These are phyloP conservation scores for Atherix ibis DNA, from an alignment of 2,888 invertebrate genomes.

Conservation along the genomic window DNA sequence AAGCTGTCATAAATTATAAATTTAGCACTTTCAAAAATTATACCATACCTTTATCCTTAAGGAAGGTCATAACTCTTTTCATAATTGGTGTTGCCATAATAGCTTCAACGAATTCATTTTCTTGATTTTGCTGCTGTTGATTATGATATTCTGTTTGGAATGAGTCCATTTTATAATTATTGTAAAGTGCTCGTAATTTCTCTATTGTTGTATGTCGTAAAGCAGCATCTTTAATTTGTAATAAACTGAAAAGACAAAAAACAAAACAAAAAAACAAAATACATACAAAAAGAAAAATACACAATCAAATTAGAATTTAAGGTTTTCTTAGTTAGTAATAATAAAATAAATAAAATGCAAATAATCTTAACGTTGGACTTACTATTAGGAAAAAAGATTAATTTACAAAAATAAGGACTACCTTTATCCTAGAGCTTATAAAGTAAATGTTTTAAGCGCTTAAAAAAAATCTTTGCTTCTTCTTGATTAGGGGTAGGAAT, in stretches of 20 bases:
- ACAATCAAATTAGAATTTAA: too few species aligned
- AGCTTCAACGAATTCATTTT: constrained; percentile 61
- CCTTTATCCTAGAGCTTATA: too few species aligned
- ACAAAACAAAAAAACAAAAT: constrained; percentile 15
- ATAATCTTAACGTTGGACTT: too few species aligned
- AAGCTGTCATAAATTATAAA: too few species aligned
- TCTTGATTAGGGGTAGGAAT: too few species aligned
- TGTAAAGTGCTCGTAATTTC: constrained; percentile 54
- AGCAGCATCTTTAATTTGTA: constrained; percentile 44
- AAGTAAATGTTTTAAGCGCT: too few species aligned
- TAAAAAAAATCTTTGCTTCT: too few species aligned
- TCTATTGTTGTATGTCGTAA: constrained; percentile 48
- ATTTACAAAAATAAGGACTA: too few species aligned
- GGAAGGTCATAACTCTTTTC: constrained; percentile 38
- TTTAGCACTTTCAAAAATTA: too few species aligned
- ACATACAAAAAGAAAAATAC: not conserved
- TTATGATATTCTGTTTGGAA: constrained; percentile 62
- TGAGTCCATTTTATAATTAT: constrained; percentile 71
- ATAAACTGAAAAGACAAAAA: constrained; percentile 45
- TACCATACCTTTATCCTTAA: constrained; percentile 44
- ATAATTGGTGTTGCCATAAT: constrained; percentile 64
- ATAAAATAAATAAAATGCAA: too few species aligned
- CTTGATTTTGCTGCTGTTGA: constrained; percentile 56
- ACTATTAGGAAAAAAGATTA: too few species aligned
- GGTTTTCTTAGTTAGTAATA: too few species aligned